Evolutionary conservation across 2,797 vertebrate genomes (phyloP).

Genomic region (Adrianichthys oophorus): DNA sequence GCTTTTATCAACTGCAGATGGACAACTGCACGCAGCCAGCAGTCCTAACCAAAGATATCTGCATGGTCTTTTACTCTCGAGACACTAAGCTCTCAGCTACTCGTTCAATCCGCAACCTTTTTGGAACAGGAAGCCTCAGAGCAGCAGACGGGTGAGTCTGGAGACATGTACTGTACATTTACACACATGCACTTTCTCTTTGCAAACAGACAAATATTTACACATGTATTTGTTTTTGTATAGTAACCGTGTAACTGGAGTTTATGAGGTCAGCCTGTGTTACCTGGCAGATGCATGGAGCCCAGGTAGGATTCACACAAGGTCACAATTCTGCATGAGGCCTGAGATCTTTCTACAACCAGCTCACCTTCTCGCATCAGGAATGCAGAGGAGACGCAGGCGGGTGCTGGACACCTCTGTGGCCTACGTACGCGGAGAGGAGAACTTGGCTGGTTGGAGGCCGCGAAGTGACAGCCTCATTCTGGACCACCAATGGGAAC

Average conservation of each 20-base stretch:
- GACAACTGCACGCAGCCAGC: slow-evolving; percentile 94
- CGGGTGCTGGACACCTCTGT: slow-evolving; percentile 94
- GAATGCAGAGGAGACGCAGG: slow-evolving; percentile 93
- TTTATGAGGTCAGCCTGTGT: slow-evolving; percentile 94
- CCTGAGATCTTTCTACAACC: background rate
- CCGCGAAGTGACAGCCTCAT: slow-evolving; percentile 97
- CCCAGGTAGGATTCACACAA: slow-evolving; percentile 80
- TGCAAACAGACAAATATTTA: background rate
- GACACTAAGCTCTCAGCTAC: slow-evolving; percentile 93
- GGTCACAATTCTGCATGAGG: background rate
- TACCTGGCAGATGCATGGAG: slow-evolving; percentile 89
- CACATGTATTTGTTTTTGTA: background rate
- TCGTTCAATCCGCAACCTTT: slow-evolving; percentile 92
- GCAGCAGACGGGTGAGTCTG: slow-evolving; percentile 86
- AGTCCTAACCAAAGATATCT: slow-evolving; percentile 96
- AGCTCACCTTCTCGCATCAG: slow-evolving; percentile 59
- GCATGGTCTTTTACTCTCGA: slow-evolving; percentile 97
- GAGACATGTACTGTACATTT: background rate
- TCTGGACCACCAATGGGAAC: slow-evolving; percentile 95
- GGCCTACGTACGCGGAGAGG: slow-evolving; percentile 93
- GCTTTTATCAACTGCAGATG: slow-evolving; percentile 79
- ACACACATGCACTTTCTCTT: background rate
- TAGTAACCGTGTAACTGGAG: slow-evolving; percentile 93
- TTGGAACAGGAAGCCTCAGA: slow-evolving; percentile 88
- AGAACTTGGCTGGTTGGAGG: slow-evolving; percentile 96